Evolutionary conservation across 2,113 vertebrate genomes (phyloP), one percentile per base, ranked within the genome.

Genomic region (Syngnathus floridae): DNA sequence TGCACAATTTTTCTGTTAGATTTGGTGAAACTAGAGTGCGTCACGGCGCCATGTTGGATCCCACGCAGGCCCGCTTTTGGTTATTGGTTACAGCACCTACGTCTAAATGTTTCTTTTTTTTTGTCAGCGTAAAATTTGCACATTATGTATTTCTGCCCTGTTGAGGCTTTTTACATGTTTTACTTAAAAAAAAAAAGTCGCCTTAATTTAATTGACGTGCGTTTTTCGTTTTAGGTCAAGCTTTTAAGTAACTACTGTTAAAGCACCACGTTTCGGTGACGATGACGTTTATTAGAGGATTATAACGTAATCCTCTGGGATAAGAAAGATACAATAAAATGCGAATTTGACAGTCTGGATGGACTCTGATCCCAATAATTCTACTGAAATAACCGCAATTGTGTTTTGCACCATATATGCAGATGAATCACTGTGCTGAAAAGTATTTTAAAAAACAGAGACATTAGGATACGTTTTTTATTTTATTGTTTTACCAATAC

Each of bases 401-500:
- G 12, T 57, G 14, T 57, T 19, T 14, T 16, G 2, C 13, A 35
- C 26, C 14, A 6, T 26, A 55, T 12, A 22, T 31, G 22, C 22
- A 6, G 11, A 31, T 55, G 52, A 56, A 31, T 56, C 26, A 16
- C 13, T 35, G 54, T 35, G 26, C 26, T 14, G 16, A 5, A 7
- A 61, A 61, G 43, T 45, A 3, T 12, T 40, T 13, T 12, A 40
- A 38, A n/a, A 12, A 9, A 54, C 10, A 55, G 19, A 51, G 43
- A 49, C 31, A 46, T 17, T 17, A 22, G 40, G 21, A 16, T 17
- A 31, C 21, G 6, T 38, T 65, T 71, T 65, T 68, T 58, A 67
- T 43, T 86, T 88, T 87, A 84, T 75, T 88, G 7, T 56, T 81
- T 86, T 78, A 67, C 67, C 62, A 71, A 87, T 83, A 82, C 65